Conservation (phyloP, 2,797 vertebrate species). For the Masticophis lateralis region DNA sequence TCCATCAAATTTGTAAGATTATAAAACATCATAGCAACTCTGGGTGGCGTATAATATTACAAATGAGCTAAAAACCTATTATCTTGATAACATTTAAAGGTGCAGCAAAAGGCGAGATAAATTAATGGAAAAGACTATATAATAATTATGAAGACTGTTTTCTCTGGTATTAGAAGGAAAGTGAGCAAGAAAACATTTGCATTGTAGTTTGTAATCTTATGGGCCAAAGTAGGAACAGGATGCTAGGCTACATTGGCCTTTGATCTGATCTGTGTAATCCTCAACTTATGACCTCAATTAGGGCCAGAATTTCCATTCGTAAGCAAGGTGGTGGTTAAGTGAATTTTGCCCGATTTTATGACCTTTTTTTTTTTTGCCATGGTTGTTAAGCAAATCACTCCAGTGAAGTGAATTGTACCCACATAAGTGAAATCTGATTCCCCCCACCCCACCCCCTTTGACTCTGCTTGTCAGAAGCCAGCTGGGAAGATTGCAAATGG, state of each 20-base stretch:
- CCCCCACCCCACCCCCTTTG: too few species aligned
- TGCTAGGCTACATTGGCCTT: neutral
- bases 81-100: neutral
- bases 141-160: neutral
- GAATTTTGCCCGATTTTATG: neutral
- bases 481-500: neutral
- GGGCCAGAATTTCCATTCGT: neutral
- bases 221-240: neutral
- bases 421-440: neutral
- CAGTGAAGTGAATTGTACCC: neutral
- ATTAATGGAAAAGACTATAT: neutral
- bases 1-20: neutral
- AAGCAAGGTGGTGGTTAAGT: neutral
- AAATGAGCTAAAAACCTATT: neutral
- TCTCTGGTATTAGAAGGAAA: neutral
- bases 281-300: neutral
- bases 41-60: neutral
- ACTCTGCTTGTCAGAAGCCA: neutral
- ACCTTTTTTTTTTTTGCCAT: neutral
- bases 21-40: neutral
- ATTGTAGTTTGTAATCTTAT: neutral
- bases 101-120: neutral
- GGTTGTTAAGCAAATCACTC: neutral
- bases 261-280: neutral
- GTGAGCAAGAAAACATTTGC: neutral